Evolutionary conservation across 2,797 vertebrate genomes (phyloP), one percentile per base, ranked within the genome.

Genomic region (Enteromius trimaculatus): DNA sequence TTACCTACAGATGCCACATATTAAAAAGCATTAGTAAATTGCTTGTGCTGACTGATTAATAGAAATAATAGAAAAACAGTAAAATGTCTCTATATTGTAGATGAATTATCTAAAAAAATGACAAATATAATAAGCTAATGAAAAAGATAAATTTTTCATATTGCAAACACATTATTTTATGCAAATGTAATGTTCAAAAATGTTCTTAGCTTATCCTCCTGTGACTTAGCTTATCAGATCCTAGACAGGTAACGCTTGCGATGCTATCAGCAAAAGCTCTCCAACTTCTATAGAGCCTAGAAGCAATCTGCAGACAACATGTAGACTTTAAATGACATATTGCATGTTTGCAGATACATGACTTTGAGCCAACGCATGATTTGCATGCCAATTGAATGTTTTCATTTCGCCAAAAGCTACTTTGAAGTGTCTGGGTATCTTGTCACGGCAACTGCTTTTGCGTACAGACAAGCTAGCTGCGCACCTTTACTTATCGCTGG

Each of bases 361-460:
- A 53, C 65, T 74, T 75, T 1, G n/a, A 53, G 42, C 55, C 58
- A 74, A 8, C 8, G n/a, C 44, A 53, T 17, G 26, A n/a, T 74
- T 82, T 31, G 80, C 44, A 76, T 55, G 80, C 72, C 47, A 55
- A 42, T 17, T 82, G 6, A 82, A 68, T 66, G 47, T 39, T 66
- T 75, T 23, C 14, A 26, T 21, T 9, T 11, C 29, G 34, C 44
- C 80, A 82, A 42, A 82, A 23, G 44, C 60, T 75, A 42, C 71
- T 66, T 66, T 82, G 11, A 76, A 81, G 11, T 72, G 37, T 49
- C 37, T 60, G n/a, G 53, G 3, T n/a, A 39, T 74, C 60, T 76
- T 75, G 70, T 64, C 70, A 82, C 3, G 16, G 80, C 71, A 82
- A 82, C 47, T 42, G 80, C 29, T 82, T 75, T 75, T 75, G 44